Base-by-base conservation (phyloP, 2,888 invertebrate genomes). In the Epirrhoe tristata region DNA sequence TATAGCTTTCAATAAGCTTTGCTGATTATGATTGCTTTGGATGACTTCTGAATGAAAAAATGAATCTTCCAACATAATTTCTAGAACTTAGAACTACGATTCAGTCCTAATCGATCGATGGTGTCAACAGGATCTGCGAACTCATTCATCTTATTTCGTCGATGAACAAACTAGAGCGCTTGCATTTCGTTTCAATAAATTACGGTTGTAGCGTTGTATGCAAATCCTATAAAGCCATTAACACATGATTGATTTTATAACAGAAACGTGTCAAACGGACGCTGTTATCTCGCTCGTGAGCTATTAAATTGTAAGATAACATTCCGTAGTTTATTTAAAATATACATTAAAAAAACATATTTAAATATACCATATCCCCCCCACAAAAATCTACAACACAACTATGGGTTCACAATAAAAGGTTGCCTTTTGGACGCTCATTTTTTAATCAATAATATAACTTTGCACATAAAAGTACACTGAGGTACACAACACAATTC, bases 211-310 rank as follows among this genome's bases (percentile, higher is more conserved):
- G 63, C 39, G 63, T 60, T 63, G 43, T 52, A 72, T 72, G 74
- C 70, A 69, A 69, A 72, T 69, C 50, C 56, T 58, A 66, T 67
- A 63, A 74, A 69, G 61, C 63, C 16, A 70, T 71, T 73, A 69
- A 63, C 69, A 70, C 64, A 64, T 67, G 69, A 66, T 70, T 71
- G 62, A 65, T 61, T 60, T 65, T 53, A 68, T 66, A 61, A 60
- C 68, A 71, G 66, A 74, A 71, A 70, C 74, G 74, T 74, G 71
- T 51, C 32, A 55, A 66, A 57, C 56, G 50, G 48, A 55, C 60
- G 34, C 57, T 58, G 67, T 69, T 69, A 69, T 66, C 69, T 69
- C 53, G 50, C 64, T 70, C 72, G 72, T 70, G 74, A 71, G 66
- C 34, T 52, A 63, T 58, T 68, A 46, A 67, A 43, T 67, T 64